A percentile compares a stretch with the other conserved stretches of the same genome.
Conservation (phyloP, 2,113 vertebrate species). For the Brachyhypopomus gauderio region DNA sequence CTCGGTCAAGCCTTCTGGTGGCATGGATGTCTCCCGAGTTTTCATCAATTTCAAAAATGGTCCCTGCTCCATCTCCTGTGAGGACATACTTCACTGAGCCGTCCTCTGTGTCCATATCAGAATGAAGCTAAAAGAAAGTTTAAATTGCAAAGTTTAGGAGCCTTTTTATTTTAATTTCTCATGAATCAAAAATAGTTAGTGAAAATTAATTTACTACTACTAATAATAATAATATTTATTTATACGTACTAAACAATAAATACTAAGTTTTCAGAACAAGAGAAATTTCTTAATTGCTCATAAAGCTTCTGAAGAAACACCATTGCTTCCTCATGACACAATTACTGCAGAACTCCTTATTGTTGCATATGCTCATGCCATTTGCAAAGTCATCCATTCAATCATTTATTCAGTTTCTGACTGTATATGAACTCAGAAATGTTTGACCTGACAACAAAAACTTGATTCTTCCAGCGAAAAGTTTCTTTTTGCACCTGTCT, state of each 20-base stretch:
- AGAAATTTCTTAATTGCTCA: not conserved
- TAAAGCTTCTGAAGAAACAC: not conserved
- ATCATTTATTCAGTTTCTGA: not conserved
- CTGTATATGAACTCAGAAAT: conserved; percentile 19
- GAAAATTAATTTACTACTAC: no score
- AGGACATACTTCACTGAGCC: conserved; percentile 94
- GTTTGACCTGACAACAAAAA: conserved; percentile 35
- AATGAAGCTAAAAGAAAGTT: conserved; percentile 83
- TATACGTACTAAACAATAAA: no score
- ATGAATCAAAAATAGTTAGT: no score
- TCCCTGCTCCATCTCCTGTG: conserved; percentile 93
- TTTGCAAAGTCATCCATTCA: not conserved
- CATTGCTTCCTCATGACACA: no score
- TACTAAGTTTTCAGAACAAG: no score
- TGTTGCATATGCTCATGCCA: not conserved
- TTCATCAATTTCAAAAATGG: conserved; percentile 92
- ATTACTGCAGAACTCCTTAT: not conserved
- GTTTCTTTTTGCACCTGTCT: conserved; percentile 55
- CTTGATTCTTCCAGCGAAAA: conserved; percentile 13
- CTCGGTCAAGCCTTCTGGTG: conserved; percentile 93
- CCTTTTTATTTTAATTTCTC: no score
- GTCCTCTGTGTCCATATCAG: conserved; percentile 94
- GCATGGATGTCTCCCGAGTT: conserved; percentile 98
- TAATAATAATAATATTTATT: no score
- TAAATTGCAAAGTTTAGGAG: no score